Percentiles rank a stretch among this genome's conserved stretches.
Evolutionary conservation across 2,888 invertebrate species (phyloP).

Genomic region (Andrena dorsata): DNA sequence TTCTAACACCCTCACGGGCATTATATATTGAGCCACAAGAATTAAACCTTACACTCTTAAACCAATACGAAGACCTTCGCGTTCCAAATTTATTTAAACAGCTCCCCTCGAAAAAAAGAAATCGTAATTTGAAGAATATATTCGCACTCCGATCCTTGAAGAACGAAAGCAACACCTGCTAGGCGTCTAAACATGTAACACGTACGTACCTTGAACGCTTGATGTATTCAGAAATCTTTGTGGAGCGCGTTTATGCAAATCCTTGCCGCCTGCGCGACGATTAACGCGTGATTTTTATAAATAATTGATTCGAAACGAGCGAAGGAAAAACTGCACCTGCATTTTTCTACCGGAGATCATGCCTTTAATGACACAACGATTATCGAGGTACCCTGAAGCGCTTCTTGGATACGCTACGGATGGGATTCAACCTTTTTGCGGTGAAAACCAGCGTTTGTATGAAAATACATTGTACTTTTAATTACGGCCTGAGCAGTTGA

Average conservation of each 20-base stretch:
- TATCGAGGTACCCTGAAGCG: conserved; percentile 27
- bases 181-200: conserved; percentile 12
- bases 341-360: conserved; percentile 14
- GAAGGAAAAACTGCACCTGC: conserved; percentile 28
- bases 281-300: conserved; percentile 40
- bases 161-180: conserved; percentile 23
- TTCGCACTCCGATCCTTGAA: conserved; percentile 14
- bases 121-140: neutral
- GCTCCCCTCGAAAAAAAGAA: neutral
- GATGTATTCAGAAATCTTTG: conserved; percentile 28
- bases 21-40: neutral
- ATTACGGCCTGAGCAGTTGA: conserved; percentile 30
- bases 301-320: conserved; percentile 36
- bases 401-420: conserved; percentile 6
- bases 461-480: conserved; percentile 9
- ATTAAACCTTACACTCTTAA: neutral
- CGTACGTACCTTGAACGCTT: conserved; percentile 17
- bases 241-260: conserved; percentile 53
- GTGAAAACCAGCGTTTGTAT: neutral
- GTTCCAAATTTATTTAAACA: neutral
- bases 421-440: conserved; percentile 26
- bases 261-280: conserved; percentile 45
- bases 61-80: neutral
- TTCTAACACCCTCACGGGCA: neutral
- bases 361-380: conserved; percentile 39